Evolutionary conservation across 2,888 invertebrate genomes (phyloP).

Genomic region (Epinotia brunnichana): DNA sequence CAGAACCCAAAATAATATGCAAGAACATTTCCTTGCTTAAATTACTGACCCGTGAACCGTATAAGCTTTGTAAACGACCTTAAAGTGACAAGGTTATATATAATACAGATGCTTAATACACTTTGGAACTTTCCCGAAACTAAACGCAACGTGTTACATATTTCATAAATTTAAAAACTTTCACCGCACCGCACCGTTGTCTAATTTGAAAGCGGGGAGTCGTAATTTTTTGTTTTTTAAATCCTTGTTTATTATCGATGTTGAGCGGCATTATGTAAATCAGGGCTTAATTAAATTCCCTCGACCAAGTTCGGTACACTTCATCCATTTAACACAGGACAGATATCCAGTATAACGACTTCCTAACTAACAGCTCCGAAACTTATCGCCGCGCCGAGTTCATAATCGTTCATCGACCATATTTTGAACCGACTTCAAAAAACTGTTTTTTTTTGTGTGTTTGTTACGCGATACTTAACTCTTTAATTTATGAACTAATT

Average conservation of each 20-base stretch:
- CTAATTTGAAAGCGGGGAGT: slow-evolving; percentile 25
- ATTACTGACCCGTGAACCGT: neutral
- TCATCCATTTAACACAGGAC: slow-evolving; percentile 17
- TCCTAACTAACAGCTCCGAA: neutral
- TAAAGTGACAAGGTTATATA: neutral
- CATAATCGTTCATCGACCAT: no score
- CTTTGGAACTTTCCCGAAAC: slow-evolving; percentile 4
- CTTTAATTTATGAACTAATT: no score
- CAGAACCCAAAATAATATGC: no score
- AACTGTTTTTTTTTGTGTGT: no score
- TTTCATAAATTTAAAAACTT: slow-evolving; percentile 21
- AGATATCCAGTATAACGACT: neutral
- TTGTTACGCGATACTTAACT: no score
- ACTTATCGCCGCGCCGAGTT: no score
- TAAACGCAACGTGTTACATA: slow-evolving; percentile 5
- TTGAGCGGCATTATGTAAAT: slow-evolving; percentile 32
- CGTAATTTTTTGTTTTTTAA: slow-evolving; percentile 36
- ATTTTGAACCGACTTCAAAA: no score
- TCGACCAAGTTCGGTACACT: slow-evolving; percentile 20
- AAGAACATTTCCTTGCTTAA: no score
- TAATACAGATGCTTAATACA: neutral
- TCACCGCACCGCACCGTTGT: neutral
- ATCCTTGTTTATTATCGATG: slow-evolving; percentile 36
- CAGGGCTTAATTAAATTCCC: slow-evolving; percentile 41
- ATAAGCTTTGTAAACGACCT: neutral